Conservation (phyloP, 1,140 invertebrate species). For the Subanguina moxae region DNA sequence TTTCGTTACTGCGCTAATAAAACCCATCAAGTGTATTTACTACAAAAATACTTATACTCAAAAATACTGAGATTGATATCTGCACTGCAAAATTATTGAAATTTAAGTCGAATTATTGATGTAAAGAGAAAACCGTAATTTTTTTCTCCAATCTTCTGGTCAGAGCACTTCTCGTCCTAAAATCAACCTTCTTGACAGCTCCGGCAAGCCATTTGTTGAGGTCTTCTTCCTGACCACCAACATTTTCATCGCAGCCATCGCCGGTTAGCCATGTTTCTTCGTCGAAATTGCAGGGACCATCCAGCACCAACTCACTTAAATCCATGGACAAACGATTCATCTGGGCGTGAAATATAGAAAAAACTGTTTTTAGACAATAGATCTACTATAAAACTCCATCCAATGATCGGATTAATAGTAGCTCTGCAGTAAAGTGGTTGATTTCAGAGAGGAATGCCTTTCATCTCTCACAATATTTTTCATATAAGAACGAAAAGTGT, state of each 20-base stretch:
- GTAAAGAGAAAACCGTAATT: constrained; percentile 20
- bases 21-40: too few species aligned
- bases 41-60: too few species aligned
- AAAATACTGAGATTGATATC: too few species aligned
- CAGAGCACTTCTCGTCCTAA: constrained; percentile 26
- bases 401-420: too few species aligned
- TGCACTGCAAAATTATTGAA: too few species aligned
- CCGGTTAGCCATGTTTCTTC: constrained; percentile 34
- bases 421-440: too few species aligned
- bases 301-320: constrained; percentile 14
- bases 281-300: constrained; percentile 23
- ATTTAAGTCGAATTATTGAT: too few species aligned
- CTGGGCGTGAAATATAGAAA: background rate
- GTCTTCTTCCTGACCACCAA: constrained; percentile 17
- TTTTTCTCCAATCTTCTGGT: constrained; percentile 32
- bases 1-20: background rate
- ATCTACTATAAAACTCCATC: too few species aligned
- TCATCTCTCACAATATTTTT: too few species aligned
- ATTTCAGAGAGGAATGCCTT: too few species aligned
- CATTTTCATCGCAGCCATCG: constrained; percentile 2
- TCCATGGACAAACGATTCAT: constrained; percentile 21
- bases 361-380: too few species aligned
- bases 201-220: constrained; percentile 30
- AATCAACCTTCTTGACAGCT: constrained; percentile 30
- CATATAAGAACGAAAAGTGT: too few species aligned